Base-by-base conservation (phyloP, 2,797 vertebrate species). In the Melanitta fusca region DNA sequence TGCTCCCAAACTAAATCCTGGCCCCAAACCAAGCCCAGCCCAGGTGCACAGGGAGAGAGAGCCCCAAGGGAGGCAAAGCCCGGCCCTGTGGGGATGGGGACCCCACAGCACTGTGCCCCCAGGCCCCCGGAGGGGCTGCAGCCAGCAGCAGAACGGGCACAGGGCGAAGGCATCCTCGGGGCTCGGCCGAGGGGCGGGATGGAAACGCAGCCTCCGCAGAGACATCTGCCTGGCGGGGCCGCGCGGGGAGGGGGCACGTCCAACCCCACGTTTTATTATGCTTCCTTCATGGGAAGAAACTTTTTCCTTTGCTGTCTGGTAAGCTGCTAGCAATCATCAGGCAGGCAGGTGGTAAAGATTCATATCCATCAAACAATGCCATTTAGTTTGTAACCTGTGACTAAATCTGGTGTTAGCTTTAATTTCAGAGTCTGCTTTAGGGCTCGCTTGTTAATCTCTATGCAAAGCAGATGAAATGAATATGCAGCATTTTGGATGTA, bases 401-500 rank as follows among this genome's bases (percentile, higher is more conserved):
- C 98, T 98, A 98, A 98, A 98, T 98, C 97, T 98, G 98, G 98
- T 98, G 97, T 97, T 97, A 98, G 98, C 98, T 98, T 98, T 98
- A 98, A 98, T 98, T 98, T 98, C 98, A 96, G 98, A 98, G 97
- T 96, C 97, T 97, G 98, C 97, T 96, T 97, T 95, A 96, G 96
- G 98, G 98, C 97, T 96, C 97, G 98, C 98, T 98, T 98, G 99
- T 99, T 98, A 99, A 99, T 99, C 99, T 99, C 99, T 98, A 99
- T 99, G 99, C 99, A 98, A 98, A 99, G 98, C 98, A 98, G 98
- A 98, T 98, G 97, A 98, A 98, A 99, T 99, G 99, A 99, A 99
- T 99, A 99, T 99, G 99, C 99, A 99, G 99, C 98, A 98, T 98
- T 98, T 98, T 98, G 98, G 99, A 98, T 99, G 99, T 99, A 99